Evolutionary conservation across 1,140 invertebrate species (phyloP).

Genomic region (Steinernema feltiae): DNA sequence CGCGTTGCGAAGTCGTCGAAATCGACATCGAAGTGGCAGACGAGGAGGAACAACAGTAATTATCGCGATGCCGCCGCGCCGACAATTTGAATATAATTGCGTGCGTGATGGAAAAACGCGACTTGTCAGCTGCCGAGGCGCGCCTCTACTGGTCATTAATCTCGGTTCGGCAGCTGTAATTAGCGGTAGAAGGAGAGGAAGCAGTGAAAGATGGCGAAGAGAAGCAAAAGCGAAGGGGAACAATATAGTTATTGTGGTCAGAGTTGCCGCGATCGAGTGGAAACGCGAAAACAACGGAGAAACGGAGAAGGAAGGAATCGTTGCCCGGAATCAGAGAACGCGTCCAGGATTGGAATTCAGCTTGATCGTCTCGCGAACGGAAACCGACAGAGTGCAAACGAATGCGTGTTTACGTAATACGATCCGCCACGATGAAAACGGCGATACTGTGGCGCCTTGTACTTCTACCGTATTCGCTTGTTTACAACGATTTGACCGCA

Average conservation of each 20-base stretch:
- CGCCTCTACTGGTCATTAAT: slow-evolving; percentile 3
- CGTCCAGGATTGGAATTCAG: too few species aligned
- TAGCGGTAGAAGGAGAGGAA: neutral
- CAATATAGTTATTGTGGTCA: neutral
- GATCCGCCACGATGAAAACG: too few species aligned
- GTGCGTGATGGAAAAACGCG: neutral
- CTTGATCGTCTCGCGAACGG: too few species aligned
- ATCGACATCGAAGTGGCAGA: too few species aligned
- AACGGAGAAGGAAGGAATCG: too few species aligned
- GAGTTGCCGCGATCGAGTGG: too few species aligned
- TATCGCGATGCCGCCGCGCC: neutral
- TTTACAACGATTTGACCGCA: too few species aligned
- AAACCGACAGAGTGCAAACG: too few species aligned
- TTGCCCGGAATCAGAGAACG: too few species aligned
- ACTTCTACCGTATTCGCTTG: too few species aligned
- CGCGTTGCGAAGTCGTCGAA: neutral
- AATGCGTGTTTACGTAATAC: too few species aligned
- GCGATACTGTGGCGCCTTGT: too few species aligned
- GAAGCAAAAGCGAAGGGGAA: neutral
- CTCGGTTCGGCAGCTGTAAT: slow-evolving; percentile 5
- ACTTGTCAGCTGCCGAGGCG: neutral
- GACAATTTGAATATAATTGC: slow-evolving; percentile 14
- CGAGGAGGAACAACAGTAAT: neutral
- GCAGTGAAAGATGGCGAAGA: neutral
- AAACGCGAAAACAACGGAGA: neutral